Evolutionary conservation across 1,140 invertebrate species (phyloP), one percentile per base, ranked within the genome.

Genomic region (Matsumurasca onukii): DNA sequence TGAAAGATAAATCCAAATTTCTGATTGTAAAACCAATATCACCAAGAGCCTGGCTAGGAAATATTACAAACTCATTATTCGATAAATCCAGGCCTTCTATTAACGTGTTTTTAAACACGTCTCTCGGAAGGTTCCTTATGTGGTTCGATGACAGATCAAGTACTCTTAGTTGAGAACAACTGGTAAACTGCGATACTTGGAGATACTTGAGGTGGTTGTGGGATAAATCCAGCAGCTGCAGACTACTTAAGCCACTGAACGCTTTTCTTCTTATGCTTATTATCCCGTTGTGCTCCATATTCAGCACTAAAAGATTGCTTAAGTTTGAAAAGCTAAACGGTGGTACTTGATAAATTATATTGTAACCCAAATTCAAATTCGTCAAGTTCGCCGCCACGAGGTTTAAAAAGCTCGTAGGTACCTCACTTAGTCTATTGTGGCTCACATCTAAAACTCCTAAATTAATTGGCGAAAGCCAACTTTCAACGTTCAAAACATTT

Each of bases 121-220:
- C 92, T 51, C 89, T 83, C 0, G 91, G 88, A 24, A 95, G 77
- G 13, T 90, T 88, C 73, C 86, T 85, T 67, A 97, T 78, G 71
- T 88, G 85, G 79, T 96, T 95, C 64, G 85, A 80, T 13, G 88
- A 87, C 51, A 95, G 77, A 78, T 92, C 88, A 24, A 97, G 76
- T 69, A 93, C 86, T 57, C 92, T 82, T 31, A 95, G 80, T 72
- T 87, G 88, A 48, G 85, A 84, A 62, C 93, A 80, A 78, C 90
- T 89, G n/a, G 86, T 86, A 79, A 95, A 94, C 76, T 93, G 91
- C 75, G 89, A 87, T n/a, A 87, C 86, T 22, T 91, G 88, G 66
- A 96, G 79, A 73, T 90, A 88, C 31, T 86, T 85, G 24, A 96
- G 84, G 9, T 83, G 78, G 78, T 96, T 96, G 71, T 86, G 84